A percentile compares a stretch with the other conserved stretches of the same genome.
Evolutionary conservation across 2,888 invertebrate genomes (phyloP).

Genomic region (Agriotes lineatus): DNA sequence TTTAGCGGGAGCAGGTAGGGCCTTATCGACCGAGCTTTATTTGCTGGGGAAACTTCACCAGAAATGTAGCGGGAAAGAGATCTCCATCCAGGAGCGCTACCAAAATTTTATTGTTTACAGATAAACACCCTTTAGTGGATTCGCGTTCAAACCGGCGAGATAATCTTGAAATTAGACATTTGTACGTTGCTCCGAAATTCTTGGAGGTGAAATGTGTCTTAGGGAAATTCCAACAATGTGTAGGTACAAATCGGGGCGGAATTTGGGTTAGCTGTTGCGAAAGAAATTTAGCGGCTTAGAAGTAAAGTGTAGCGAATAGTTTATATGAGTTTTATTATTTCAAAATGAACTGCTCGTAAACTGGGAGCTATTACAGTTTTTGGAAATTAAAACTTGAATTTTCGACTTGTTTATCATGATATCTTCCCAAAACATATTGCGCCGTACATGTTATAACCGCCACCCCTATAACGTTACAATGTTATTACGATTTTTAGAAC

Average conservation of each 20-base stretch:
- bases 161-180: slow-evolving; percentile 33
- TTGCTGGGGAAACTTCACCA: background rate
- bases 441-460: too few relatives aligned
- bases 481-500: too few relatives aligned
- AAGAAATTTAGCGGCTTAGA: slow-evolving; percentile 3
- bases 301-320: too few relatives aligned
- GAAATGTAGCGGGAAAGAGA: slow-evolving; percentile 1
- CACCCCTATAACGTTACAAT: too few relatives aligned
- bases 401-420: too few relatives aligned
- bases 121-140: slow-evolving; percentile 20
- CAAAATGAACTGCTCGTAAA: too few relatives aligned
- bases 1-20: background rate
- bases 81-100: background rate
- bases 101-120: slow-evolving; percentile 23
- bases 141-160: slow-evolving; percentile 23
- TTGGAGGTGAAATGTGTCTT: slow-evolving; percentile 27
- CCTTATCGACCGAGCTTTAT: background rate
- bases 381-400: too few relatives aligned
- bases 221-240: slow-evolving; percentile 28
- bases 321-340: too few relatives aligned
- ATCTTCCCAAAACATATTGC: too few relatives aligned
- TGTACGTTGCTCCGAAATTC: slow-evolving; percentile 20
- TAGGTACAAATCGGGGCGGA: slow-evolving; percentile 22
- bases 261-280: slow-evolving; percentile 15
- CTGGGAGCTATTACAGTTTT: too few relatives aligned